Base-by-base conservation (phyloP, 2,113 vertebrate genomes). In the Ictalurus furcatus region DNA sequence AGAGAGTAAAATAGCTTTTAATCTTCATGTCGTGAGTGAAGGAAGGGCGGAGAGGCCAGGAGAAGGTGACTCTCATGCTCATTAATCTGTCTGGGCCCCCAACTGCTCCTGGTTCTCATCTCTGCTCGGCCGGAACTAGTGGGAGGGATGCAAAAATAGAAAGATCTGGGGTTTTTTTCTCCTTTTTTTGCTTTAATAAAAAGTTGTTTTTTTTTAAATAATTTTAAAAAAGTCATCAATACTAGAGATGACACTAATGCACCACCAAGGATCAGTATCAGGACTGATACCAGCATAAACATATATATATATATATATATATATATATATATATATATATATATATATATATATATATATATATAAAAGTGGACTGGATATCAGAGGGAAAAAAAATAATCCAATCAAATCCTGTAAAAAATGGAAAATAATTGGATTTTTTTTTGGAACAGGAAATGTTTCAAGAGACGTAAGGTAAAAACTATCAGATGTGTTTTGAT, bases 1-100 rank as follows among this genome's bases (percentile, higher is more conserved):
- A 23, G 56, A 80, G 69, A 85, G 86, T 54, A 86, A 90, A 88
- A 86, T 25, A 88, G 85, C 28, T 87, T 79, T 91, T 83, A 81
- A 85, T 89, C 78, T 89, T 91, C 85, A 40, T 80, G 81, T 82
- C 56, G 34, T n/a, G 61, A 85, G 58, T 86, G 84, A 86, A 67
- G 25, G 74, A 69, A 91, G 88, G 52, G 86, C 40, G 37, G 30
- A 56, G 67, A 78, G 90, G 85, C 78, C 79, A 74, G n/a, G 63
- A 30, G 86, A 90, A 88, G 88, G 52, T 82, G 78, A 79, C 78
- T 84, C 86, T 79, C 61, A 4, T 84, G 9, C 88, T 91, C 88
- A 88, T 86, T 88, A 90, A 91, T 91, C 90, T 86, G 88, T 89
- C 87, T 86, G 67, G 81, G 89, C 85, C 81, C 81, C 90, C 30